phyloP scores from a whole-genome alignment of 2,113 vertebrate species.

The Ophthalmolycus amberensis region DNA sequence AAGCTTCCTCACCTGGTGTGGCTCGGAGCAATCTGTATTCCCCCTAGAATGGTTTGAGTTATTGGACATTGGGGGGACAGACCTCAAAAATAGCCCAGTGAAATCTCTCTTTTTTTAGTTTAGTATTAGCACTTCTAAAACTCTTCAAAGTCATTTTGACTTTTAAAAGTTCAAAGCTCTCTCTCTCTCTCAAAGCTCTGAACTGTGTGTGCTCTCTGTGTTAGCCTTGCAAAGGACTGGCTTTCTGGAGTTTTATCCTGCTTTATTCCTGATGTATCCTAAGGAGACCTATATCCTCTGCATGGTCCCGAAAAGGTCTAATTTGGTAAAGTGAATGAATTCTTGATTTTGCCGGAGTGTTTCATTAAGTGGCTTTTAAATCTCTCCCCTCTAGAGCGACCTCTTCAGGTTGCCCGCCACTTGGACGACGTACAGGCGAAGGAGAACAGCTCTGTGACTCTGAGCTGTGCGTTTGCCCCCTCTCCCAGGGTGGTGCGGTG shows the following conservation, averaged over 20 bases:
- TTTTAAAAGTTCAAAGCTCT: too few species aligned
- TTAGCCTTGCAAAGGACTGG: too few species aligned
- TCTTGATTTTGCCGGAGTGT: not conserved
- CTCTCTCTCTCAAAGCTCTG: too few species aligned
- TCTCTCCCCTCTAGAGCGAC: conserved; percentile 84
- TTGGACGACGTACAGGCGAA: conserved; percentile 87
- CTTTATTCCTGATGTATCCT: not conserved
- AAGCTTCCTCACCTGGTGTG: not conserved
- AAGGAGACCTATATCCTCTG: not conserved
- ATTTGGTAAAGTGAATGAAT: not conserved
- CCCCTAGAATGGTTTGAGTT: not conserved
- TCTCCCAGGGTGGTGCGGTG: conserved; percentile 91
- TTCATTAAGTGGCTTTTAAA: not conserved
- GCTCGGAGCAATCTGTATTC: too few species aligned
- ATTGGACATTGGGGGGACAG: not conserved
- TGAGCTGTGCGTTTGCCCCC: conserved; percentile 92
- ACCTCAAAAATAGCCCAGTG: too few species aligned
- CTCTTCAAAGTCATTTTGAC: not conserved
- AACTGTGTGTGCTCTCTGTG: too few species aligned
- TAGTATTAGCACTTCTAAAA: too few species aligned
- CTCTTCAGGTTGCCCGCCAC: conserved; percentile 85
- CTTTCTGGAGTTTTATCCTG: not conserved
- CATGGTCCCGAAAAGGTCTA: not conserved
- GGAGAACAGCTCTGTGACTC: conserved; percentile 87
- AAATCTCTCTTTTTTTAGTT: too few species aligned